Base-by-base conservation (phyloP, 2,113 vertebrate species). In the Ochotona curzoniae region DNA sequence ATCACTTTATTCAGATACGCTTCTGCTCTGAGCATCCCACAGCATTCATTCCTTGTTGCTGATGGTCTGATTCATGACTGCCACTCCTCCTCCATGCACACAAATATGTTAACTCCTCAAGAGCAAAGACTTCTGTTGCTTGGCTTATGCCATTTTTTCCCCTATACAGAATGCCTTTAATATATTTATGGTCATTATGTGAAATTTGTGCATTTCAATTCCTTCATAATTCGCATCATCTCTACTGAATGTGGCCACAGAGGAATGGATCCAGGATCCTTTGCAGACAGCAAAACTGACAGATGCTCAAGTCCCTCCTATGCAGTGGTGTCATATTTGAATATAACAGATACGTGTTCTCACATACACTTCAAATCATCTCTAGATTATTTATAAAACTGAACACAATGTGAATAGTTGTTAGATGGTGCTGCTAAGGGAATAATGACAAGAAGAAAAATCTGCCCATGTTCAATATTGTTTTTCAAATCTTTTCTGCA, bases 171-270 rank as follows among this genome's bases (percentile, higher is more conserved):
- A 64, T 32, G 7, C 38, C 38, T 30, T 87, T 21, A 63, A 44
- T 26, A n/a, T 26, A 28, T 85, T 91, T 92, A 84, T 63, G 30
- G 26, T 83, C 26, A 80, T 51, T 71, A 64, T 75, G 89, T 51
- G 35, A 91, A 90, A 30, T 4, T 4, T 61, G 26, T 54, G 57
- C 30, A 13, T 23, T 81, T 44, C 26, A 69, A 26, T 44, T 63
- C 57, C 26, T 47, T 86, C 28, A 38, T 70, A 44, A 69, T 60
- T 61, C 69, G 4, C 54, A 10, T 75, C 67, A 35, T 57, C 63
- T 23, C 74, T 83, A 74, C 17, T 83, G 14, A 12, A 66, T 26
- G 28, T 2, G 3, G 14, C 30, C 54, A 57, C 54, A 57, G 18
- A 57, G 18, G 54, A 57, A 17, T 15, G 54, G 54, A 14, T 57